A percentile compares a stretch with the other conserved stretches of the same genome.
These are phyloP conservation scores for Nibea coibor DNA, from an alignment of 2,113 vertebrate species.

Conservation along the genomic window DNA sequence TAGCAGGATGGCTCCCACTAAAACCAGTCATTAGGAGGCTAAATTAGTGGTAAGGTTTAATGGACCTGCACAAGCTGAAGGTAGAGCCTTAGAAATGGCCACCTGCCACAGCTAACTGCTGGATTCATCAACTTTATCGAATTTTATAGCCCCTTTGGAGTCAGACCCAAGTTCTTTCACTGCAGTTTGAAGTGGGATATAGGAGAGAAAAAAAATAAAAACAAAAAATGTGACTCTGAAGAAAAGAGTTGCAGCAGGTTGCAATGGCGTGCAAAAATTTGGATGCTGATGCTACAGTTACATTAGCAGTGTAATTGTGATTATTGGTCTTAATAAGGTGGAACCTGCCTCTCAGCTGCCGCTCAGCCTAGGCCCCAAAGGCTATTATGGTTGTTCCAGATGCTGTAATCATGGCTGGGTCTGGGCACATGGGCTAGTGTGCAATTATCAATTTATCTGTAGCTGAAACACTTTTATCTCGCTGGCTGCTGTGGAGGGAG, in stretches of 20 bases:
- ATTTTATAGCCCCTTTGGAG: conserved; percentile 20
- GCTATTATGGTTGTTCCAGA: conserved; percentile 57
- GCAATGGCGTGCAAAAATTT: conserved; percentile 7
- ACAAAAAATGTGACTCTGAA: not conserved
- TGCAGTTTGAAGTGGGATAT: not conserved
- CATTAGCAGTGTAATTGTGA: conserved; percentile 52
- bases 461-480: conserved; percentile 41
- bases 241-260: conserved; percentile 13
- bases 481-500: conserved; percentile 22
- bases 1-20: conserved; percentile 59
- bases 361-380: conserved; percentile 45
- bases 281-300: conserved; percentile 27
- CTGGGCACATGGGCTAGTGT: conserved; percentile 18
- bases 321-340: conserved; percentile 65
- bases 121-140: conserved; percentile 59
- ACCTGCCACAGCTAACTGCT: conserved; percentile 52
- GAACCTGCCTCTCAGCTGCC: conserved; percentile 57
- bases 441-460: conserved; percentile 59
- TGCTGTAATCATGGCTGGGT: conserved; percentile 58
- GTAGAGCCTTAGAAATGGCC: conserved; percentile 59
- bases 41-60: conserved; percentile 70
- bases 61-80: conserved; percentile 53
- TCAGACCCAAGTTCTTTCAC: not conserved
- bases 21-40: conserved; percentile 70
- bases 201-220: not conserved